A percentile compares a stretch with the other conserved stretches of the same genome.
These are phyloP conservation scores for Caenorhabditis sp. DNA, from an alignment of 2,888 invertebrate genomes.

Conservation along the genomic window DNA sequence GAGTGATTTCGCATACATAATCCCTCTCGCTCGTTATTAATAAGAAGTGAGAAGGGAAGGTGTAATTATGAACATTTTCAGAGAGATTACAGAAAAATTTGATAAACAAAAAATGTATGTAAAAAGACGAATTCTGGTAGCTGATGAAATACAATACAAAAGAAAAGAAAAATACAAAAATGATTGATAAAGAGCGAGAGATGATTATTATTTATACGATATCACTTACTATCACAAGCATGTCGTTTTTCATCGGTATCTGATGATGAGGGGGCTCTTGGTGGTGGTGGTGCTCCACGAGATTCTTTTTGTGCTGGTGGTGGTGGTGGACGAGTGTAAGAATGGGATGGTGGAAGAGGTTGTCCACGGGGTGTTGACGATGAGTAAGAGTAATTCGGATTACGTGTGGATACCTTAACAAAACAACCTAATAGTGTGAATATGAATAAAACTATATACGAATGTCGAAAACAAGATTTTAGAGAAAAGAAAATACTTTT, in stretches of 20 bases:
- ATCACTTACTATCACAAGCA: conserved; percentile 50
- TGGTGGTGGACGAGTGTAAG: conserved; percentile 16
- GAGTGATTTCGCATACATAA: background rate
- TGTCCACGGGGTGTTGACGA: background rate
- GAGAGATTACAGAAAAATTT: no score
- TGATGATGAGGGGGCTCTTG: conserved; percentile 15
- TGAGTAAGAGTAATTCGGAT: background rate
- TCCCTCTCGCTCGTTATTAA: background rate
- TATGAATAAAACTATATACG: no score
- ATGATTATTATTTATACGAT: background rate
- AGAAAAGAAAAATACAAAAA: background rate
- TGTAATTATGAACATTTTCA: background rate
- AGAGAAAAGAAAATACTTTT: no score
- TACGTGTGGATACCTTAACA: background rate
- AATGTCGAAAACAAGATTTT: no score
- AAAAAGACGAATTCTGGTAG: conserved; percentile 14
- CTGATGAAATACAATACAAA: conserved; percentile 4
- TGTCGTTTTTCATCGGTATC: conserved; percentile 46
- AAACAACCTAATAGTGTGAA: no score
- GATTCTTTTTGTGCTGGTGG: no score
- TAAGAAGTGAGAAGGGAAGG: background rate
- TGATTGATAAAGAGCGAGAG: conserved; percentile 31
- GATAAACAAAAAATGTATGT: no score
- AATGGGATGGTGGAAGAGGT: conserved; percentile 3
- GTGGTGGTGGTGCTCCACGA: background rate